Base-by-base conservation (phyloP, 2,888 invertebrate genomes). In the Strigamia maritima region DNA sequence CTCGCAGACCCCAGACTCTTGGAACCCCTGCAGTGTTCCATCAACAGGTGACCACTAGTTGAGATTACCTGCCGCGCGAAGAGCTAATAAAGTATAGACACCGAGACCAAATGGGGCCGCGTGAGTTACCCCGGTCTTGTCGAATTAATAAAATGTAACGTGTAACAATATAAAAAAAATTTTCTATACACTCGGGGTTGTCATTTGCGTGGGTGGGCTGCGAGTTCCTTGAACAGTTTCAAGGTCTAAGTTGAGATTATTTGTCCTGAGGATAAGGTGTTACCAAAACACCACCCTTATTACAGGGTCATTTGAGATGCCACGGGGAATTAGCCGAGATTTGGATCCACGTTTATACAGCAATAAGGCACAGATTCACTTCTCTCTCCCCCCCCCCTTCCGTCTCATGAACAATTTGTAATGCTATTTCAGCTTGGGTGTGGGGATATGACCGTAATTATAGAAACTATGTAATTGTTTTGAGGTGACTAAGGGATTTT, bases 221-320 rank as follows among this genome's bases (percentile, higher is more conserved):
- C 65, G 28, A 65, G 65, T 65, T 65, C 65, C 65, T 65, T 65
- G 65, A 65, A 26, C 65, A 65, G 8, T 65, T 65, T 65, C 65
- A 65, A 65, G 65, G 65, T 28, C 26, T 49, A 2, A 19, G 49
- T 16, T 49, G n/a, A 7, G 24, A 65, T 24, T 26, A 8, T 65
- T 26, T 65, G 24, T 65, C 65, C 65, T 16, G 28, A 65, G 65
- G 65, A 24, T 65, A 65, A 65, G 65, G 65, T 65, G 65, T 65
- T 65, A 8, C 65, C 65, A 65, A 65, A 65, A 65, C 65, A 65
- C 65, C 65, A 65, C 65, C 65, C 65, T 65, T 65, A 65, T 65
- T 65, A 65, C 65, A 65, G 65, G 65, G 65, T 65, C 65, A 65
- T 65, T 65, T 65, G 65, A 65, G 65, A 65, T 65, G 65, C 65